Evolutionary conservation across 2,113 vertebrate genomes (phyloP), one percentile per base, ranked within the genome.

Genomic region (Redunca redunca): DNA sequence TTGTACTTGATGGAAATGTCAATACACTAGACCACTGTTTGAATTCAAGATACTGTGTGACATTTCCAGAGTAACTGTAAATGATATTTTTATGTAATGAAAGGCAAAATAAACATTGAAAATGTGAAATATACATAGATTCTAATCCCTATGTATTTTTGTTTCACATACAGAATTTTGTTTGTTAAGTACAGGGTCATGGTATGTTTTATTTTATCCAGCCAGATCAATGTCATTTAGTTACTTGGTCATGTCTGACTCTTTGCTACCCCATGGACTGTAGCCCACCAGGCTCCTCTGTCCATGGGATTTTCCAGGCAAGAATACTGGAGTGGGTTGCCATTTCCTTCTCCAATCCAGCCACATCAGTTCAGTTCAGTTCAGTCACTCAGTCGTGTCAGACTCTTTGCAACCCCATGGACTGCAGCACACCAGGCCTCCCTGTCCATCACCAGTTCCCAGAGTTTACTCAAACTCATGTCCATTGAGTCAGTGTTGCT

Each of bases 71-170:
- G 0, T 93, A 64, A 94, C 21, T 81, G 30, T 86, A 82, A 92
- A 96, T 91, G 93, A 82, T 77, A 85, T 43, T 64, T 91, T 97
- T 53, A 19, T 96, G 17, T 92, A 90, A 98, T 88, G 93, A 94
- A 90, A 94, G 15, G 81, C 64, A 90, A 74, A 53, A 11, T 94
- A 93, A 97, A 88, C 88, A 92, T 53, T 89, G 91, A 94, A 96
- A 97, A 97, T 84, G 4, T 82, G 52, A 92, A 96, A 81, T 92
- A 50, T 14, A 62, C 11, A 85, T 33, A 74, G 8, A 95, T 77
- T 71, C 78, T 58, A 85, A 77, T 82, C 48, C 17, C 74, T 88
- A 57, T 10, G 16, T 80, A 15, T 58, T 94, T 87, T 71, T 95
- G 50, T 74, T 97, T 87, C 58, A 53, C 25, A 2, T 81, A 84